Evolutionary conservation across 2,888 invertebrate species (phyloP).

Genomic region (Callyntrura sp.): DNA sequence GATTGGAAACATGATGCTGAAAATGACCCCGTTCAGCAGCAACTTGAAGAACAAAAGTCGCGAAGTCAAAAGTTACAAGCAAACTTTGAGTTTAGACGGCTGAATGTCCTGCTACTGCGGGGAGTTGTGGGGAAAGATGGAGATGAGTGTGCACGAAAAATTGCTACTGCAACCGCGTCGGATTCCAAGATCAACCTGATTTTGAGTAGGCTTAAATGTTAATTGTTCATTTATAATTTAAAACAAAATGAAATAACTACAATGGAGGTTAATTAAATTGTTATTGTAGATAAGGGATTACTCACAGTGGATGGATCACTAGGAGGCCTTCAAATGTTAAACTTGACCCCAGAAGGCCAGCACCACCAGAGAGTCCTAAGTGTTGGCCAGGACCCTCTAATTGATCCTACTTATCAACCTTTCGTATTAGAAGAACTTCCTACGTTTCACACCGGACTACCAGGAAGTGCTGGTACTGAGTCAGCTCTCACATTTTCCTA

Average conservation of each 20-base stretch:
- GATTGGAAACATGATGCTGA: conserved; percentile 36
- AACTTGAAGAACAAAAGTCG: conserved; percentile 13
- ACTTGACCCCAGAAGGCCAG: conserved; percentile 94
- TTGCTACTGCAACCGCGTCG: conserved; percentile 96
- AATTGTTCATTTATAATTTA: conserved; percentile 21
- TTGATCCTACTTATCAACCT: conserved; percentile 85
- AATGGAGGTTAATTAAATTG: background rate
- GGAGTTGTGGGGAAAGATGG: conserved; percentile 91
- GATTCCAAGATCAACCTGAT: conserved; percentile 88
- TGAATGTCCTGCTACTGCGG: conserved; percentile 94
- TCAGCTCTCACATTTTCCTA: conserved; percentile 81
- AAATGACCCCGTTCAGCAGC: background rate
- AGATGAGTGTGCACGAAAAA: conserved; percentile 92
- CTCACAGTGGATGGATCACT: conserved; percentile 92
- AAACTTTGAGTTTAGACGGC: conserved; percentile 96
- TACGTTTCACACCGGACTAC: background rate
- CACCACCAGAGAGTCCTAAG: conserved; percentile 93
- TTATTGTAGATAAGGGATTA: conserved; percentile 87
- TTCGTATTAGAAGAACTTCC: conserved; percentile 69
- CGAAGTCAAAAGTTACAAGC: conserved; percentile 89
- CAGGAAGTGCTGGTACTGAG: conserved; percentile 54
- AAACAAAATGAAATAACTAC: background rate
- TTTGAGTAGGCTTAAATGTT: conserved; percentile 87
- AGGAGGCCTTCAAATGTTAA: conserved; percentile 94
- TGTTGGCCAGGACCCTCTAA: conserved; percentile 91